phyloP scores from a whole-genome alignment of 2,888 invertebrate species.

The Anthoptus insignis region DNA sequence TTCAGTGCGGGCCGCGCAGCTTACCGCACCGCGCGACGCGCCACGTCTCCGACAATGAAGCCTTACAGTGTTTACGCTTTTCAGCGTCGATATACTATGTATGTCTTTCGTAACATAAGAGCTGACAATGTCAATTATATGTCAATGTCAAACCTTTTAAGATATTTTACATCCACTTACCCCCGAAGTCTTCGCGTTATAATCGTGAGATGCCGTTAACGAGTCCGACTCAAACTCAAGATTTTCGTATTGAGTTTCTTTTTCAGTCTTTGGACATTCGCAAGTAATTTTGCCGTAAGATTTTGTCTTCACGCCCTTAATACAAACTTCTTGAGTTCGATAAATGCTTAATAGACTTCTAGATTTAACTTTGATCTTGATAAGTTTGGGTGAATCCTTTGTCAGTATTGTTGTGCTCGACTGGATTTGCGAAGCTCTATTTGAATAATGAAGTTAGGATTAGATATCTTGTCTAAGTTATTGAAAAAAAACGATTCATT shows the following conservation, averaged over 20 bases:
- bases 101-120: no score
- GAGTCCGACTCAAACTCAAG: slow-evolving; percentile 22
- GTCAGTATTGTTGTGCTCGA: slow-evolving; percentile 31
- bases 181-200: background rate
- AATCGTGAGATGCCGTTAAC: slow-evolving; percentile 11
- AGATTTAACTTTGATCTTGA: slow-evolving; percentile 50
- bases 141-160: background rate
- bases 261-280: slow-evolving; percentile 35
- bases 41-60: no score
- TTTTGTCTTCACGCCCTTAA: slow-evolving; percentile 1
- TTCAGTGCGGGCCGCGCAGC: no score
- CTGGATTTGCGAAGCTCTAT: slow-evolving; percentile 23
- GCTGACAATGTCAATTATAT: background rate
- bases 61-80: no score
- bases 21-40: no score
- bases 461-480: no score
- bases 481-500: no score
- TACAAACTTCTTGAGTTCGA: slow-evolving; percentile 15
- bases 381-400: slow-evolving; percentile 44
- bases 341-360: slow-evolving; percentile 52
- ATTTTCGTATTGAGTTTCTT: slow-evolving; percentile 31
- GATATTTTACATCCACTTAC: slow-evolving; percentile 7
- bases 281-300: slow-evolving; percentile 9
- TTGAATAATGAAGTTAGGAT: no score
- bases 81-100: no score